These are phyloP conservation scores for Stomatorhinus ivindoensis DNA, from an alignment of 2,113 vertebrate genomes.

Conservation along the genomic window DNA sequence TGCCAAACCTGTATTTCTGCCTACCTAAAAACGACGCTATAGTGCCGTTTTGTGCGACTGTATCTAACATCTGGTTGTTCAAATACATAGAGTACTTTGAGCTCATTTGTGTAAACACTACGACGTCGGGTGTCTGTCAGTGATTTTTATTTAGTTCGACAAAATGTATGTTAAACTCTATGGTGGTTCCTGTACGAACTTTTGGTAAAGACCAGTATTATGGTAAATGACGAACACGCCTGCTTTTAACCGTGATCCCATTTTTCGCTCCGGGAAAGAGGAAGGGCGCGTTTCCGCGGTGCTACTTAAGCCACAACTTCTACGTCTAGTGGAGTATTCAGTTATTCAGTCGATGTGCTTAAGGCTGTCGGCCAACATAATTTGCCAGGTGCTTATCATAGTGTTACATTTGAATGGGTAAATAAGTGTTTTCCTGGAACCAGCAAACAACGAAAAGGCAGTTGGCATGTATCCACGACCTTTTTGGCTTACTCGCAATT, in stretches of 20 bases:
- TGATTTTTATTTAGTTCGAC: background rate
- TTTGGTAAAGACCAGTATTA: background rate
- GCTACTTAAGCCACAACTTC: background rate
- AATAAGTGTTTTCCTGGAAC: background rate
- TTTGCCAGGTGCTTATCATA: background rate
- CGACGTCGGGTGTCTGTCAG: background rate
- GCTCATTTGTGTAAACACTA: background rate
- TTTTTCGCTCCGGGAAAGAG: background rate
- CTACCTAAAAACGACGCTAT: background rate
- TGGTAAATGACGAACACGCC: background rate
- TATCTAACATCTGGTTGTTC: background rate
- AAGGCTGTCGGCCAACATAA: background rate
- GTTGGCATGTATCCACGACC: background rate
- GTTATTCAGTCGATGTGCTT: background rate
- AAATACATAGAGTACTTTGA: background rate
- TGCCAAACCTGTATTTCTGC: slow-evolving; percentile 4
- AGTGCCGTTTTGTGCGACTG: background rate
- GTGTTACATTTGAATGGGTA: background rate
- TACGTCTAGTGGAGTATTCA: background rate
- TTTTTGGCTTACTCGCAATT: background rate
- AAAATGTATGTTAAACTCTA: background rate
- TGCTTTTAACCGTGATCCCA: background rate
- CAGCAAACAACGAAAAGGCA: background rate
- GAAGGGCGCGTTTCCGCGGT: background rate
- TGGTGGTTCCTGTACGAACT: background rate